Evolutionary conservation across 2,797 vertebrate genomes (phyloP), one percentile per base, ranked within the genome.

Genomic region (Ptychadena robeensis): DNA sequence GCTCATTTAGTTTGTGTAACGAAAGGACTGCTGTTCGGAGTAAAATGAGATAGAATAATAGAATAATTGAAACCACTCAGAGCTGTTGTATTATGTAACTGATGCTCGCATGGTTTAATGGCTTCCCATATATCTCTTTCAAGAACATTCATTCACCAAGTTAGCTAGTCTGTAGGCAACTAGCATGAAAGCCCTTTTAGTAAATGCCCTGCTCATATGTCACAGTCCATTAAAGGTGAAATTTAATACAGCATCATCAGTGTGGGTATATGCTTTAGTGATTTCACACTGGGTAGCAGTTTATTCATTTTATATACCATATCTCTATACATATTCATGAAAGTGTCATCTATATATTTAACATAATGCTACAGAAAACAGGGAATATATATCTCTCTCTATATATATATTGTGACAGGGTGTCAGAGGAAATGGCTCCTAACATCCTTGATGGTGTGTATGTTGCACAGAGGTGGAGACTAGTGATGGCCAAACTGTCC

Each of bases 21-120:
- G 63, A 67, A 73, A 81, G 40, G 25, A 35, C 38, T 38, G 22
- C 22, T 30, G 63, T 81, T 73, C 9, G 59, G 31, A 81, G 71
- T 32, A 66, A 63, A 81, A 72, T 66, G 40, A 73, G 25, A 53
- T 63, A 74, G 63, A 81, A 74, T 81, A 73, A 81, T 81, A 53
- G 37, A 65, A 81, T 81, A 44, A 80, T 73, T 73, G 79, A 73
- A 66, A 81, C 37, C 35, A 64, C 40, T 81, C 69, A 34, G 59
- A 65, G 59, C 59, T 73, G 22, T 64, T 69, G 38, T 34, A 73
- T 72, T 73, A 35, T 67, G 63, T 73, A 74, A 48, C 80, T 28
- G 71, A 74, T 68, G 61, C 63, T 74, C 11, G 37, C 30, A 35
- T 66, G 44, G 80, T 37, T 72, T 37, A 67, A 66, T 44, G 14